phyloP scores from a whole-genome alignment of 2,797 vertebrate genomes.

The Alexandromys oeconomus region DNA sequence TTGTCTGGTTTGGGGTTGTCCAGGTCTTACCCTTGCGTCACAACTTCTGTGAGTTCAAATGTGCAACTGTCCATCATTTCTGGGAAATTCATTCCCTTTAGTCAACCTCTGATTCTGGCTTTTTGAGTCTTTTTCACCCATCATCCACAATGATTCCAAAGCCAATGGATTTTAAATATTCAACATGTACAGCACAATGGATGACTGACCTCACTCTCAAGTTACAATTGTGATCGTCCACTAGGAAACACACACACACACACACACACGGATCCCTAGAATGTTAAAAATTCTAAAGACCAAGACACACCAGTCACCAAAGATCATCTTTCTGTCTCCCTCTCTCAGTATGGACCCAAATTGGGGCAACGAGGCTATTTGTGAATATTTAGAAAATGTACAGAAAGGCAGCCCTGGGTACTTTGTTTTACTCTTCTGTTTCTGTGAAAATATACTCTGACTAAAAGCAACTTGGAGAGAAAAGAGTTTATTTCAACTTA shows the following conservation, averaged over 20 bases:
- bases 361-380: neutral
- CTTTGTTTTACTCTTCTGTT: too few relatives aligned
- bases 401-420: neutral
- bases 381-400: slow-evolving; percentile 9
- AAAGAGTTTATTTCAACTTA: neutral
- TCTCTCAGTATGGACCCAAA: neutral
- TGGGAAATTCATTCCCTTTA: neutral
- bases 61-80: neutral
- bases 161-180: neutral
- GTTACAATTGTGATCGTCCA: neutral
- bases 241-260: neutral
- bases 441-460: neutral
- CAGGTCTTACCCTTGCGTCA: neutral
- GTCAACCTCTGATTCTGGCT: neutral
- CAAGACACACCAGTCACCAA: neutral
- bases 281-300: slow-evolving; percentile 18
- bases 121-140: neutral
- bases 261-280: neutral
- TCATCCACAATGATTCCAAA: neutral
- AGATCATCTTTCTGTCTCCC: neutral
- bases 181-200: accelerated
- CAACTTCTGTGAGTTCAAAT: neutral
- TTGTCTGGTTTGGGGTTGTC: neutral
- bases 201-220: neutral
- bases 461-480: neutral